Base-by-base conservation (phyloP, 2,888 invertebrate genomes). In the Caenorhabditis doughertyi region DNA sequence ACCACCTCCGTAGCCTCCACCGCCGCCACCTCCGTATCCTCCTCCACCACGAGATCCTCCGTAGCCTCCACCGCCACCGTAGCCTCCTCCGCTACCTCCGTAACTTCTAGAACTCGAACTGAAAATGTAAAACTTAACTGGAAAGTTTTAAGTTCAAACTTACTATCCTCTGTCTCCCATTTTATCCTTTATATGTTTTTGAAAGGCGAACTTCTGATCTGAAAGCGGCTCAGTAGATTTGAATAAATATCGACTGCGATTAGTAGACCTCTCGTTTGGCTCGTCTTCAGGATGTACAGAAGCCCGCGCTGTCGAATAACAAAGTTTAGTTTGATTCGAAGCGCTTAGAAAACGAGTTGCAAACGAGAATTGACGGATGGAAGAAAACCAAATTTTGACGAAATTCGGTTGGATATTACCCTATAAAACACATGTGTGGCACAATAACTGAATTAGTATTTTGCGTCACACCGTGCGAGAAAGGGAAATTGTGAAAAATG, bases 111-210 rank as follows among this genome's bases (percentile, higher is more conserved):
- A 60, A 21, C 83, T 67, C 23, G 81, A 70, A 23, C 80, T 79
- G 76, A 70, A 44, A 51, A 27, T 7, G 65, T 44, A 8, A 4
- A 58, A 42, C n/a, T 29, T 16, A 23, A 3, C n/a, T 42, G 13
- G 13, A 47, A 53, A 27, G 4, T 44, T 53, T n/a, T n/a, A 29
- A 42, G 7, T 25, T 23, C 3, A 23, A 73, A 84, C 86, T 82
- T 29, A 86, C 85, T 81, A 85, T 85, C 86, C 80, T 42, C 72
- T 49, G 42, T 84, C 86, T 65, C 86, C 76, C 86, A 85, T 85
- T 67, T 77, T 85, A 18, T 32, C 42, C 55, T 79, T 79, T 74
- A 83, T 72, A 64, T 83, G 73, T 47, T 64, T 39, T 58, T 86
- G 86, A 80, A 83, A 86, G 44, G 76, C 70, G 25, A 72, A 64